Conservation (phyloP, 1,140 invertebrate genomes). For the Mizuhopecten yessoensis region DNA sequence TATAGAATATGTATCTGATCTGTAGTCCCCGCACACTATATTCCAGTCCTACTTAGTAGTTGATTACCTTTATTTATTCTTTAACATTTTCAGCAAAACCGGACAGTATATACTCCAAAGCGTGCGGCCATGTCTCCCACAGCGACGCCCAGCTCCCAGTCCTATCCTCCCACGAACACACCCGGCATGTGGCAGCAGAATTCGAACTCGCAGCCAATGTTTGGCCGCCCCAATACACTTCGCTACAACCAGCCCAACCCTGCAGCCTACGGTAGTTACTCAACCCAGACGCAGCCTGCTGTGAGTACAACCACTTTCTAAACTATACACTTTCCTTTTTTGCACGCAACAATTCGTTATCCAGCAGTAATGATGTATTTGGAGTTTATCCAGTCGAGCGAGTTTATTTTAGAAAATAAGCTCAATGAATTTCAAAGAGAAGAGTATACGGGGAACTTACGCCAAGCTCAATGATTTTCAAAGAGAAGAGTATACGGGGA, state of each 20-base stretch:
- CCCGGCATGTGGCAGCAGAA: neutral
- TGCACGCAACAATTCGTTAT: too few relatives aligned
- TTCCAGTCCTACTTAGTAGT: neutral
- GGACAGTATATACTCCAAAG: slow-evolving; percentile 1
- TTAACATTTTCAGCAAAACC: slow-evolving; percentile 10
- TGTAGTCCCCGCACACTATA: too few relatives aligned
- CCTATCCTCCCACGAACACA: slow-evolving; percentile 23
- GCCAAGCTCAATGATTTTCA: too few relatives aligned
- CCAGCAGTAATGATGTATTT: too few relatives aligned
- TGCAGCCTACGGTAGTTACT: neutral
- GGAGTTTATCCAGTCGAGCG: too few relatives aligned
- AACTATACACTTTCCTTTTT: too few relatives aligned
- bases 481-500: too few relatives aligned
- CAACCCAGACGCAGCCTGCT: neutral
- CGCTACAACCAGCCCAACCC: slow-evolving; percentile 4
- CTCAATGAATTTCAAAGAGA: too few relatives aligned
- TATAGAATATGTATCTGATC: neutral
- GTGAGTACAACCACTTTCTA: neutral
- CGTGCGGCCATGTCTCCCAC: neutral
- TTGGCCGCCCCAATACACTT: neutral
- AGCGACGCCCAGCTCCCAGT: neutral
- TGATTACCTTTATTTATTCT: slow-evolving; percentile 32
- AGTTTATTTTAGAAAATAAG: too few relatives aligned
- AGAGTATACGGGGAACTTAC: too few relatives aligned
- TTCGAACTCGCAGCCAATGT: neutral